Conservation (phyloP, 2,113 vertebrate species). For the Hippocampus mohnikei region DNA sequence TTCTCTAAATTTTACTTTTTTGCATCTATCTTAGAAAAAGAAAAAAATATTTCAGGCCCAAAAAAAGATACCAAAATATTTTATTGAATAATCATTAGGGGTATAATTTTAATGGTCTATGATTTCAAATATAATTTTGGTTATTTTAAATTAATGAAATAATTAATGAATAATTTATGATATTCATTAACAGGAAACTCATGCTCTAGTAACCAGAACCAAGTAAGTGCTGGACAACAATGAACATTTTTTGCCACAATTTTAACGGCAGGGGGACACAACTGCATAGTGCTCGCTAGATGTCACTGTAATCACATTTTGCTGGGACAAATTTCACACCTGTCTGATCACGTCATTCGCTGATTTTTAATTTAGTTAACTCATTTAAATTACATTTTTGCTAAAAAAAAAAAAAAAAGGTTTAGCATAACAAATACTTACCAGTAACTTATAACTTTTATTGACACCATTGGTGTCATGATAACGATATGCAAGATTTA, state of each 20-base stretch:
- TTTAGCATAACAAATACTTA: not conserved
- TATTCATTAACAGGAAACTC: not conserved
- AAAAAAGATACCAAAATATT: too few relatives aligned
- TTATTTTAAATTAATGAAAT: not conserved
- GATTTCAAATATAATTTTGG: not conserved
- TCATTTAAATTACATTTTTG: not conserved
- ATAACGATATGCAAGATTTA: too few relatives aligned
- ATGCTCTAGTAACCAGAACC: not conserved
- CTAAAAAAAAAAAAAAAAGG: not conserved
- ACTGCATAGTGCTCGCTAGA: slow-evolving; percentile 42
- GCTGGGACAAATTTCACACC: not conserved
- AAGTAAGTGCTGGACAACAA: not conserved
- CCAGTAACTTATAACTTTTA: not conserved
- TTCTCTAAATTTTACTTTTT: too few relatives aligned
- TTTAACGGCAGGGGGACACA: not conserved
- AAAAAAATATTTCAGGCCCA: too few relatives aligned
- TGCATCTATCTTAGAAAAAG: too few relatives aligned
- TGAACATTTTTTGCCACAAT: not conserved
- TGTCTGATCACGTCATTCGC: not conserved
- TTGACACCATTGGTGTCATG: not conserved
- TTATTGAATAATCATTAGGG: too few relatives aligned
- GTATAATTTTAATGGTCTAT: too few relatives aligned
- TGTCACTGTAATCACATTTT: slow-evolving; percentile 53
- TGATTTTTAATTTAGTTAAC: not conserved
- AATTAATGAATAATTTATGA: not conserved